Evolutionary conservation across 1,140 invertebrate species (phyloP).

Genomic region (Rhagoletis zephyria): DNA sequence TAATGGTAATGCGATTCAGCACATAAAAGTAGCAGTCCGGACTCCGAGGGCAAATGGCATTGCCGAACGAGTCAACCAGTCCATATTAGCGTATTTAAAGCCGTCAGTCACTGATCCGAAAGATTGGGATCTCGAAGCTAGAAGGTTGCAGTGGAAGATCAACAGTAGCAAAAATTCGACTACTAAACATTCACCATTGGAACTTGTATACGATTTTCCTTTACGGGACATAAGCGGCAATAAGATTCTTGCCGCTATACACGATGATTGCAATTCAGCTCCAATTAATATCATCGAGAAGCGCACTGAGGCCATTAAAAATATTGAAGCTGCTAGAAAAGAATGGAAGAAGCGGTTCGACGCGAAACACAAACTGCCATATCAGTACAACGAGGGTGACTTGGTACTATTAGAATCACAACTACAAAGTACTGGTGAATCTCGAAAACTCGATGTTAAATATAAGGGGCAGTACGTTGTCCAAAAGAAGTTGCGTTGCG

Average conservation of each 20-base stretch:
- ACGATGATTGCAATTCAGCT: neutral
- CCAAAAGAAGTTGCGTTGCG: no score
- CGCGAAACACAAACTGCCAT: conserved; percentile 42
- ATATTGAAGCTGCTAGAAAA: conserved; percentile 38
- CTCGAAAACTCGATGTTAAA: no score
- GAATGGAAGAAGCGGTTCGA: conserved; percentile 35
- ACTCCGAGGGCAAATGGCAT: neutral
- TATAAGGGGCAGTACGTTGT: no score
- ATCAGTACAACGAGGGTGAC: conserved; percentile 40
- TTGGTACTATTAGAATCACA: neutral
- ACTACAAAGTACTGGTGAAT: no score
- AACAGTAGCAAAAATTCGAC: conserved; percentile 38
- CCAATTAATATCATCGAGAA: neutral
- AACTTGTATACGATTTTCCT: conserved; percentile 44
- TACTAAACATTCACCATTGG: conserved; percentile 37
- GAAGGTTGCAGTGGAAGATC: no score
- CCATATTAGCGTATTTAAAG: neutral
- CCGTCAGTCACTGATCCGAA: no score
- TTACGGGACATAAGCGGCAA: neutral
- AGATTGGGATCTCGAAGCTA: no score
- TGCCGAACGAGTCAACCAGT: conserved; percentile 1
- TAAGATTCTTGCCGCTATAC: conserved; percentile 34
- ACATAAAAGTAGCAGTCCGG: neutral
- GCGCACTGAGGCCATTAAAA: conserved; percentile 16
- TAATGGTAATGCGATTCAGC: conserved; percentile 11